Evolutionary conservation across 2,888 invertebrate genomes (phyloP).

Genomic region (Stegana nigrithorax): DNA sequence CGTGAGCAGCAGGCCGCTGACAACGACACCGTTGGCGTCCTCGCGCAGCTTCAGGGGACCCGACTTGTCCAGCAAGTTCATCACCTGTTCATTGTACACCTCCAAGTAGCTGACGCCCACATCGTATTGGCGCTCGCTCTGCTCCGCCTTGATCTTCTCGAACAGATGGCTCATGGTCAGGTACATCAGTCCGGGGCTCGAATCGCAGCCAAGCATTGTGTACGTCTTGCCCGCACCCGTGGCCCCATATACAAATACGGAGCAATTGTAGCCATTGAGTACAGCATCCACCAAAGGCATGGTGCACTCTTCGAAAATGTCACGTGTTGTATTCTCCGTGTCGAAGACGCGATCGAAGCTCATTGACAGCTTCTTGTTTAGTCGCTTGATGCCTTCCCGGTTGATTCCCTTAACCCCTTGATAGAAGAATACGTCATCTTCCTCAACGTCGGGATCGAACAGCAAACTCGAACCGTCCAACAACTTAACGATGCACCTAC

Average conservation of each 20-base stretch:
- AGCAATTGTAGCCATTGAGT: slow-evolving; percentile 90
- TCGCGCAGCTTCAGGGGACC: slow-evolving; percentile 84
- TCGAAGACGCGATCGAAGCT: slow-evolving; percentile 89
- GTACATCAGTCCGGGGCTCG: slow-evolving; percentile 87
- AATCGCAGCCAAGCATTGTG: slow-evolving; percentile 87
- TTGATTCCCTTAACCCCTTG: slow-evolving; percentile 83
- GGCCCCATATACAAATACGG: slow-evolving; percentile 95
- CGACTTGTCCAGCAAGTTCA: slow-evolving; percentile 79
- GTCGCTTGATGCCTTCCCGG: slow-evolving; percentile 80
- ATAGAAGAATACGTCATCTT: slow-evolving; percentile 83
- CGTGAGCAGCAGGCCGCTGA: slow-evolving; percentile 82
- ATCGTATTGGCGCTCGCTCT: slow-evolving; percentile 82
- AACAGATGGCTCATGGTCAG: slow-evolving; percentile 91
- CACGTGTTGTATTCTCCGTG: slow-evolving; percentile 74
- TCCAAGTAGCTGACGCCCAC: slow-evolving; percentile 83
- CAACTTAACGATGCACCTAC: slow-evolving; percentile 79
- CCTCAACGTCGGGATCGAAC: slow-evolving; percentile 91
- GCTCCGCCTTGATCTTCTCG: slow-evolving; percentile 76
- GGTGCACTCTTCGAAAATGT: slow-evolving; percentile 84
- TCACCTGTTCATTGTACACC: slow-evolving; percentile 93
- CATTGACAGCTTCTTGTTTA: slow-evolving; percentile 87
- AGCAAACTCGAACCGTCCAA: slow-evolving; percentile 83
- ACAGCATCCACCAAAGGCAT: slow-evolving; percentile 80
- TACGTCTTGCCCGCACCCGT: slow-evolving; percentile 96
- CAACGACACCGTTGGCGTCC: slow-evolving; percentile 83